Conservation (phyloP, 2,888 invertebrate species). For the Coremacera marginata region DNA sequence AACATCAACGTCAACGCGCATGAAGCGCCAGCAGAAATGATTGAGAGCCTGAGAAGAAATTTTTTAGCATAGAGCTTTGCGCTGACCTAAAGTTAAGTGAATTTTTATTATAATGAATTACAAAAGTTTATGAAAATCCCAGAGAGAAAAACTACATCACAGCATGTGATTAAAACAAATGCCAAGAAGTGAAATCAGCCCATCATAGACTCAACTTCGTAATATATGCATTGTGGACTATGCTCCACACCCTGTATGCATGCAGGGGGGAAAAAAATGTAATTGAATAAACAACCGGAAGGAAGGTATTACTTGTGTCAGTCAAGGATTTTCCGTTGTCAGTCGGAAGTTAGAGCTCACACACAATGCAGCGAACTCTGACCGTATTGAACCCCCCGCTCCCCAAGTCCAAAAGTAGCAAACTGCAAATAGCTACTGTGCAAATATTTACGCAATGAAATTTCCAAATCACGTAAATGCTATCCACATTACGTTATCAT, state of each 20-base stretch:
- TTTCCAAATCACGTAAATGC: slow-evolving; percentile 39
- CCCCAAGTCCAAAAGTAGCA: not conserved
- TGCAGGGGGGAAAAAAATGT: not conserved
- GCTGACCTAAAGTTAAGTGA: slow-evolving; percentile 1
- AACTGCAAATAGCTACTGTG: not conserved
- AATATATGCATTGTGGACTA: too few relatives aligned
- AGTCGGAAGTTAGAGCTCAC: slow-evolving; percentile 32
- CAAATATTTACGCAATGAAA: slow-evolving; percentile 19
- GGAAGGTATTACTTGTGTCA: slow-evolving; percentile 41
- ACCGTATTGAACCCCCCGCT: not conserved
- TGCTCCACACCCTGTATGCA: not conserved
- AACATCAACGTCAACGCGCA: not conserved
- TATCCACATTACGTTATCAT: slow-evolving; percentile 28
- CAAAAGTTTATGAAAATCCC: not conserved
- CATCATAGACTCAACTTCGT: too few relatives aligned
- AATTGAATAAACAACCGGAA: slow-evolving; percentile 34
- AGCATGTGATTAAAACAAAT: slow-evolving; percentile 10
- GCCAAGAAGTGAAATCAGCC: not conserved
- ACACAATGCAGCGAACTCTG: not conserved
- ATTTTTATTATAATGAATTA: slow-evolving; percentile 22
- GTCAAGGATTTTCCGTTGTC: slow-evolving; percentile 38
- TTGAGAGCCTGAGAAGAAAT: not conserved
- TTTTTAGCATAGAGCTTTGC: not conserved
- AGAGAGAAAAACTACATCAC: not conserved
- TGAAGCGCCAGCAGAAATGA: not conserved